These are phyloP conservation scores for Varecia variegata DNA, from an alignment of 2,797 vertebrate species.

Conservation along the genomic window DNA sequence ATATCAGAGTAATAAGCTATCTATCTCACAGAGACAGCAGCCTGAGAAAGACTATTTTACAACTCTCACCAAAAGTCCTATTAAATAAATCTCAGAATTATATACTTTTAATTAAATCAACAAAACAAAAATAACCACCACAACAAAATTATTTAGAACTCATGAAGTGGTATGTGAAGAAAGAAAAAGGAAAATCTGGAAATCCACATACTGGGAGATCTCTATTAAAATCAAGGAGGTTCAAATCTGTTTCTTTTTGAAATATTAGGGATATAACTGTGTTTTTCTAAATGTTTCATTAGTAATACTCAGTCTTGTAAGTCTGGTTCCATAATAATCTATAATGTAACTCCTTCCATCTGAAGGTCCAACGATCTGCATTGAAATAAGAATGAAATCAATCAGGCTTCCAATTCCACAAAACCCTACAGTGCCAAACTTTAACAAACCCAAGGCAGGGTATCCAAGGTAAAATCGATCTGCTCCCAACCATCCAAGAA, in stretches of 20 bases:
- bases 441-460: conserved; percentile 96
- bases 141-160: conserved; percentile 14
- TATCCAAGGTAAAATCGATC: conserved; percentile 98
- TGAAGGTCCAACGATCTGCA: too few species aligned
- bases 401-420: too few species aligned
- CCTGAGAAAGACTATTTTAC: background rate
- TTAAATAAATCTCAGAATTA: conserved; percentile 60
- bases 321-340: too few species aligned
- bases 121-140: conserved; percentile 27
- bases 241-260: too few species aligned
- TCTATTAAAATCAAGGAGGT: conserved; percentile 21
- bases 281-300: too few species aligned
- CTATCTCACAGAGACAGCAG: conserved; percentile 67
- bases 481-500: conserved; percentile 97
- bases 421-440: too few species aligned
- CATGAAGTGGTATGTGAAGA: background rate
- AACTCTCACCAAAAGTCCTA: conserved; percentile 50
- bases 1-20: background rate
- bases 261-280: too few species aligned
- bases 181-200: conserved; percentile 22
- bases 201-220: background rate
- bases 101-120: conserved; percentile 25
- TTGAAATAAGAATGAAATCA: too few species aligned
- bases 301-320: too few species aligned
- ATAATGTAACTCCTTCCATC: too few species aligned